Base-by-base conservation (phyloP, 2,113 vertebrate genomes). In the Paramisgurnus dabryanus region DNA sequence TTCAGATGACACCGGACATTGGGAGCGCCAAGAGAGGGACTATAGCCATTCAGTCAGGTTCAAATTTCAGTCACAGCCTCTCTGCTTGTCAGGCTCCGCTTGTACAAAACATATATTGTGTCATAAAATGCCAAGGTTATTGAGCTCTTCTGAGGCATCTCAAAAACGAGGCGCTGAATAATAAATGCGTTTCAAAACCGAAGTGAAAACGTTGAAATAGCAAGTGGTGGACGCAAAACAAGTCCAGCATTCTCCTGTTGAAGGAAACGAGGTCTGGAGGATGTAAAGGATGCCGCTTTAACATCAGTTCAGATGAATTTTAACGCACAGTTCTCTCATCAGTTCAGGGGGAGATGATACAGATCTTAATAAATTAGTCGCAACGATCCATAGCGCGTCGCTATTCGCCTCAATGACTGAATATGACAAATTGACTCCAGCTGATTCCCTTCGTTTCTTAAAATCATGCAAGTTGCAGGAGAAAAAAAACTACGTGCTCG, bases 51-150 rank as follows among this genome's bases (percentile, higher is more conserved):
- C 73, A 82, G 77, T 73, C 75, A 84, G 61, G 78, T 83, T 91
- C 89, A 86, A 82, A 87, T 92, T 88, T 92, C 91, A 91, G 85
- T 89, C 91, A 85, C 90, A 84, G 89, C 85, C 89, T 86, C 87
- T 89, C 86, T 89, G 87, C 86, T 85, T 87, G 86, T 90, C 87
- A 81, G 88, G 87, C 85, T 90, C 86, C 88, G 86, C 89, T 90
- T 91, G 89, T 89, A 90, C 89, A 81, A 84, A 88, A 80, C 88
- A 86, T 87, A 87, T 83, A 80, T 86, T 88, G 79, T 86, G 83
- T 86, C 88, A 85, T 83, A 88, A 76, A 87, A 87, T 87, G 90
- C 91, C 91, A 87, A 83, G 84, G 85, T 81, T 87, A 84, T 15
- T 84, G 88, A 85, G 84, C 88, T 90, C 89, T 91, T 89, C 90